Percentiles rank a stretch among this genome's conserved stretches.
Evolutionary conservation across 2,888 invertebrate species (phyloP).

Genomic region (Gryllus longicercus): DNA sequence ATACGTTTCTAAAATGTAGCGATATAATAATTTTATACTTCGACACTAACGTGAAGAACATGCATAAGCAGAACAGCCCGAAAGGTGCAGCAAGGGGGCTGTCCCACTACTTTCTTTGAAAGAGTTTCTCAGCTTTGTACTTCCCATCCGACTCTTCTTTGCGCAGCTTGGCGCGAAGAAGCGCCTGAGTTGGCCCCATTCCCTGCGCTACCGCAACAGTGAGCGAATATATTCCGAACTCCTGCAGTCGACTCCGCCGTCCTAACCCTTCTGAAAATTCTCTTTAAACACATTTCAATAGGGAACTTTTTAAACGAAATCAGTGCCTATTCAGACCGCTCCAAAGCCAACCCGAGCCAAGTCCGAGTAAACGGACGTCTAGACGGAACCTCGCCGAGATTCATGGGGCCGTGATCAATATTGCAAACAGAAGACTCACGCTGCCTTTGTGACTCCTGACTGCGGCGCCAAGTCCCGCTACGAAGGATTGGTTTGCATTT

Average conservation of each 20-base stretch:
- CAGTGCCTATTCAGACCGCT: neutral
- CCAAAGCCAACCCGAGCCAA: too few relatives aligned
- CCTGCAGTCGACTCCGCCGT: neutral
- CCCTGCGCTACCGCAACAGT: neutral
- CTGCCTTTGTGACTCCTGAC: neutral
- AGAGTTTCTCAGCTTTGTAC: too few relatives aligned
- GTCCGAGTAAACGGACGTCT: neutral
- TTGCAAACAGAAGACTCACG: neutral
- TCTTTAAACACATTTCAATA: constrained; percentile 17
- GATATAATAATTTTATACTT: too few relatives aligned
- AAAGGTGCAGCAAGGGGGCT: too few relatives aligned
- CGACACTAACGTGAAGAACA: too few relatives aligned
- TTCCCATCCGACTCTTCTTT: too few relatives aligned
- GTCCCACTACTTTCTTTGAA: too few relatives aligned
- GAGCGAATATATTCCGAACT: neutral
- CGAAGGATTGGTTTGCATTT: constrained; percentile 1
- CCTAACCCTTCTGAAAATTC: neutral
- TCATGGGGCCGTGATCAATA: constrained; percentile 9
- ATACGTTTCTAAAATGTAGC: too few relatives aligned
- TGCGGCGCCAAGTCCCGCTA: neutral
- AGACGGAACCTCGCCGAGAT: neutral
- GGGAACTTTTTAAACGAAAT: constrained; percentile 2
- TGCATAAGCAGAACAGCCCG: too few relatives aligned
- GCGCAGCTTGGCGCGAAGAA: too few relatives aligned
- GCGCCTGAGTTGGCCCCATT: too few relatives aligned